Conservation (phyloP, 2,797 vertebrate genomes). For the Rhabdophis nuchalis region DNA sequence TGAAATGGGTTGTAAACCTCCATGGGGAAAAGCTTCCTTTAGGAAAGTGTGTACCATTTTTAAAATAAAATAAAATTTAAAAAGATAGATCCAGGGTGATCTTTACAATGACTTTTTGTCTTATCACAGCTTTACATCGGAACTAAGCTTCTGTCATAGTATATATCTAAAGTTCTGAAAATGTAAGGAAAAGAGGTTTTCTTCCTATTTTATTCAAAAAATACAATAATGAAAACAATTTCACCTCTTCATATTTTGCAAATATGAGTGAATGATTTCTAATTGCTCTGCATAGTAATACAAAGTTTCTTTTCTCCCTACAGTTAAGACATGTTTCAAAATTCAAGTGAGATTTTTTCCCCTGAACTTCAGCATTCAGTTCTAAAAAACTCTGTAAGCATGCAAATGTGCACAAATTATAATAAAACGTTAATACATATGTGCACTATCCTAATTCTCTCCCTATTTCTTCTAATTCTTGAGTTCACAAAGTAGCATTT, state of each 20-base stretch:
- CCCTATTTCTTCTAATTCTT: neutral
- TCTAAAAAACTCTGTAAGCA: neutral
- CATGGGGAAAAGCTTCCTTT: neutral
- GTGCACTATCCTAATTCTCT: neutral
- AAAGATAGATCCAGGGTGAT: neutral
- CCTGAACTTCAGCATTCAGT: neutral
- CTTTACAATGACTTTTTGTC: neutral
- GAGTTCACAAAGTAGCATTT: neutral
- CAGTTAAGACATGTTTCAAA: neutral
- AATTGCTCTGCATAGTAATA: neutral
- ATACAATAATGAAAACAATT: neutral
- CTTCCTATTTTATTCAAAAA: neutral
- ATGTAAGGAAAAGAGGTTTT: neutral
- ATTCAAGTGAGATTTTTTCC: neutral
- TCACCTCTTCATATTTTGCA: neutral
- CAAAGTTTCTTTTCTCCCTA: neutral
- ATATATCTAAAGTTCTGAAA: neutral
- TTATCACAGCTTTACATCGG: neutral
- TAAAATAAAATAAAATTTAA: neutral
- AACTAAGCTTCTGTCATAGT: neutral
- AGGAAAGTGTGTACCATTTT: neutral
- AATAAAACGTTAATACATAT: neutral
- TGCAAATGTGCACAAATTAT: neutral
- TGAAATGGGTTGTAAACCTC: neutral
- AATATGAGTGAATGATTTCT: neutral